phyloP scores from a whole-genome alignment of 2,888 invertebrate genomes.

The Zygothrica quintamaculata region DNA sequence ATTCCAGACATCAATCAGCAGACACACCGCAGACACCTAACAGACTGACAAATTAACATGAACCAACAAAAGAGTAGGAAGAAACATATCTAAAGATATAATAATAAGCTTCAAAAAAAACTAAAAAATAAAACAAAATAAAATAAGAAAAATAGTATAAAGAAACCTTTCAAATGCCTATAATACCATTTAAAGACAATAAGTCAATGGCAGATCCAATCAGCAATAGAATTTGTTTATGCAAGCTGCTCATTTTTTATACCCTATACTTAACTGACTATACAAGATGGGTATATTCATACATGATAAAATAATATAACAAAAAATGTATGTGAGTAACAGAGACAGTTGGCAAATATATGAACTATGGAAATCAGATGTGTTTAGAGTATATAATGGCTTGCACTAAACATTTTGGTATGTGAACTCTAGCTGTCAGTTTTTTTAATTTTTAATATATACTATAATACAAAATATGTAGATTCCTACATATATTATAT shows the following conservation, averaged over 20 bases:
- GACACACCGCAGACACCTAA: slow-evolving; percentile 10
- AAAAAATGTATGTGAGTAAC: too few species aligned
- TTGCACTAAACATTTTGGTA: too few species aligned
- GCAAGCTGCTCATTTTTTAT: slow-evolving; percentile 46
- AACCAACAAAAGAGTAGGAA: slow-evolving; percentile 33
- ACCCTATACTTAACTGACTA: not conserved
- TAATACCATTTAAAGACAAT: slow-evolving; percentile 67
- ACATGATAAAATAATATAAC: too few species aligned
- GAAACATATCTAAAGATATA: slow-evolving; percentile 14
- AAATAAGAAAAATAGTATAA: slow-evolving; percentile 1
- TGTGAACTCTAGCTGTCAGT: too few species aligned
- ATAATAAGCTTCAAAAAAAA: not conserved
- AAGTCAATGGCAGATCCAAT: slow-evolving; percentile 72
- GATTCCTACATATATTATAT: too few species aligned
- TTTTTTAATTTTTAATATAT: too few species aligned
- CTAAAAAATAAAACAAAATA: slow-evolving; percentile 2
- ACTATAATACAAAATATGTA: too few species aligned
- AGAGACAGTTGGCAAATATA: too few species aligned
- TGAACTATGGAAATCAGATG: too few species aligned
- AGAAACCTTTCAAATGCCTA: slow-evolving; percentile 33
- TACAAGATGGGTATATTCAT: not conserved
- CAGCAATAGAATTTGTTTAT: slow-evolving; percentile 69
- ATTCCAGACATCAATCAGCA: slow-evolving; percentile 59
- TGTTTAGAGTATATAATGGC: too few species aligned
- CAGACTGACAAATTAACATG: slow-evolving; percentile 62